Conservation (phyloP, 2,888 invertebrate genomes). For the Drosophila birchii region DNA sequence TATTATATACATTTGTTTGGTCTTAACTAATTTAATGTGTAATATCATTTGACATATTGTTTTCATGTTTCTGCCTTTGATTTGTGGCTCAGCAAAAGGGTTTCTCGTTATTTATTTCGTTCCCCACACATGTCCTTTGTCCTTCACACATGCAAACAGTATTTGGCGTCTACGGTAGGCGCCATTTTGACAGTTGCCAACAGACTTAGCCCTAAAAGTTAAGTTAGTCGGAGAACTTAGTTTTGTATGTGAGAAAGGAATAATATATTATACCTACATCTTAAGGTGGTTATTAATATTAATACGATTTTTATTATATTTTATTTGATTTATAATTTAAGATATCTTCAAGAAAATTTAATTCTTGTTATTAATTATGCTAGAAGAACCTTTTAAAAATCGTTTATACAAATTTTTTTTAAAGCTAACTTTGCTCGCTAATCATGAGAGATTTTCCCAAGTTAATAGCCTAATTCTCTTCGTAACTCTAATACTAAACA, state of each 20-base stretch:
- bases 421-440: no score
- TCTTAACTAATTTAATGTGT: constrained; percentile 82
- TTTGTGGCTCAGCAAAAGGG: constrained; percentile 61
- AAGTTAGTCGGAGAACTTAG: neutral
- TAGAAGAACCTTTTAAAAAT: no score
- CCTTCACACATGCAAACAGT: constrained; percentile 32
- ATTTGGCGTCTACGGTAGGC: constrained; percentile 33
- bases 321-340: no score
- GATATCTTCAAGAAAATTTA: no score
- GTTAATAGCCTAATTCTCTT: neutral
- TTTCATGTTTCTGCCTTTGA: constrained; percentile 75
- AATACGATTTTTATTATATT: no score
- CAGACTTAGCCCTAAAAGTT: neutral
- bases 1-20: constrained; percentile 63
- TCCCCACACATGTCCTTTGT: neutral
- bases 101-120: constrained; percentile 49
- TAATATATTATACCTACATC: neutral
- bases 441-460: neutral
- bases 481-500: neutral
- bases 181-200: constrained; percentile 40
- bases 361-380: no score
- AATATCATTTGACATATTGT: constrained; percentile 83
- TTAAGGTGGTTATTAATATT: neutral
- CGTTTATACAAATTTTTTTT: no score
- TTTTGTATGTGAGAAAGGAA: neutral